Conservation (phyloP, 2,888 invertebrate species). For the Phalera bucephala region DNA sequence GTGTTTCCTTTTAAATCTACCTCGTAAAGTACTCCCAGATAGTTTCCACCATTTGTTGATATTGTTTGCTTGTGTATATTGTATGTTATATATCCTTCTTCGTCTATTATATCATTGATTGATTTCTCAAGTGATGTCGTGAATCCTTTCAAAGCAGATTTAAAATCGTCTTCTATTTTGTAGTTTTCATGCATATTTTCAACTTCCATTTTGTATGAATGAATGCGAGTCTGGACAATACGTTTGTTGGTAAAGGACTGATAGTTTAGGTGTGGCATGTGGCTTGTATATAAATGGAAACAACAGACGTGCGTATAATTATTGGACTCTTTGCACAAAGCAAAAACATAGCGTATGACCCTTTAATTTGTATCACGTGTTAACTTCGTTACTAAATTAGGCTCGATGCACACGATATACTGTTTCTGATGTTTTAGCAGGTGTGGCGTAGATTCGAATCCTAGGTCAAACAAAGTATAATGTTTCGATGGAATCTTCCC, state of each 20-base stretch:
- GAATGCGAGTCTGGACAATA: no score
- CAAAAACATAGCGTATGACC: neutral
- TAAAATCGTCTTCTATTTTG: neutral
- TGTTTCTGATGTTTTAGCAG: no score
- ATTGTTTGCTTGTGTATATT: conserved; percentile 12
- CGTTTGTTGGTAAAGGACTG: no score
- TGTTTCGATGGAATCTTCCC: no score
- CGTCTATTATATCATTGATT: neutral
- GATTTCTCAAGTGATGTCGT: neutral
- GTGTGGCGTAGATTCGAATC: no score
- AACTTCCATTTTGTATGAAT: neutral
- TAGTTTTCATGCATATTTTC: neutral
- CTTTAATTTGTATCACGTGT: no score
- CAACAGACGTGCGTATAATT: neutral
- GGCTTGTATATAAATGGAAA: neutral
- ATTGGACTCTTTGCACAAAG: neutral
- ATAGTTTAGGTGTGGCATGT: neutral
- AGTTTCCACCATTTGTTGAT: conserved; percentile 44
- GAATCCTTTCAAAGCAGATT: neutral
- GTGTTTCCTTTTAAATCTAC: conserved; percentile 44
- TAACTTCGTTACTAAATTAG: no score
- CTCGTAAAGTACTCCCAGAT: conserved; percentile 38
- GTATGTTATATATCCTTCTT: conserved; percentile 3
- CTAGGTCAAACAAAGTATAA: no score
- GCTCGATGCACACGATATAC: no score